Percentiles rank a stretch among this genome's conserved stretches.
Conservation (phyloP, 2,113 vertebrate genomes). For the Lathamus discolor region DNA sequence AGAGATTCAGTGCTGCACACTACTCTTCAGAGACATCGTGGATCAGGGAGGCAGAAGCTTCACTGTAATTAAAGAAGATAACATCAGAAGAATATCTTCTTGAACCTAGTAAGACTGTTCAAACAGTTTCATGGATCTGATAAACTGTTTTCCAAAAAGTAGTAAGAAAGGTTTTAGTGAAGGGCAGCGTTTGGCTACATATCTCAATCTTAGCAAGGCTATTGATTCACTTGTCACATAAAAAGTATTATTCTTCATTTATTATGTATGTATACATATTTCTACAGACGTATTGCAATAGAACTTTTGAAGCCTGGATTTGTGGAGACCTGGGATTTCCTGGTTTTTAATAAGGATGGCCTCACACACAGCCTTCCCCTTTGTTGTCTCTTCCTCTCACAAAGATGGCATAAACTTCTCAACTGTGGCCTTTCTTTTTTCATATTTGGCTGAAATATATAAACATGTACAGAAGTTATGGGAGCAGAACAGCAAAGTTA, state of each 20-base stretch:
- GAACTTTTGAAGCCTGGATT: background rate
- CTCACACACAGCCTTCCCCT: background rate
- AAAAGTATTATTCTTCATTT: background rate
- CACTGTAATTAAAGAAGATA: background rate
- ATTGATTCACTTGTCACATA: background rate
- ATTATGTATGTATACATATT: background rate
- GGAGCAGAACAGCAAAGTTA: background rate
- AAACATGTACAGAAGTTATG: background rate
- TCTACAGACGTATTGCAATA: background rate
- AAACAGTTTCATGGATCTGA: background rate
- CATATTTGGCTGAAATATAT: background rate
- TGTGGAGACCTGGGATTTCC: background rate
- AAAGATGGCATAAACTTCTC: background rate
- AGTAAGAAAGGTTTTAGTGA: background rate
- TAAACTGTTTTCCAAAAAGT: background rate
- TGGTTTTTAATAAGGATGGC: background rate
- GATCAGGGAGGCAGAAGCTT: background rate
- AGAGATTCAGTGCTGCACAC: background rate
- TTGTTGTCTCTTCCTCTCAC: background rate
- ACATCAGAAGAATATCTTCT: background rate
- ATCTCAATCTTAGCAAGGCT: background rate
- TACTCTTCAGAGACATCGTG: background rate
- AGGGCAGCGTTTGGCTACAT: background rate
- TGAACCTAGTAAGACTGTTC: background rate
- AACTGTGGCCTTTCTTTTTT: background rate